These are phyloP conservation scores for Dromaius novaehollandiae DNA, from an alignment of 2,113 vertebrate species.

Conservation along the genomic window DNA sequence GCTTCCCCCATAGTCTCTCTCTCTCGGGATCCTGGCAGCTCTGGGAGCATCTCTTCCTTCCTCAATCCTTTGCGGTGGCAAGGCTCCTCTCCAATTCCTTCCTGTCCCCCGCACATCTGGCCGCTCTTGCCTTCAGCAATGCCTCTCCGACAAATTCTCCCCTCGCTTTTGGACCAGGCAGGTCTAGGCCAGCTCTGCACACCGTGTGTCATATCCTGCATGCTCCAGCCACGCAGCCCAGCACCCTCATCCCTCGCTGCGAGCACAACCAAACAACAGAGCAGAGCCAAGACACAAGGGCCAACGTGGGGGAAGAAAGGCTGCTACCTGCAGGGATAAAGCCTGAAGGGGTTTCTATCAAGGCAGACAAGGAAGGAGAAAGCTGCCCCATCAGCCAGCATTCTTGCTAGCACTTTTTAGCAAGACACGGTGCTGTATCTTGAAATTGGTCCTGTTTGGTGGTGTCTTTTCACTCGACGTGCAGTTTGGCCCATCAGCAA, in stretches of 20 bases:
- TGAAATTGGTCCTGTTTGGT: too few relatives aligned
- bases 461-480: too few relatives aligned
- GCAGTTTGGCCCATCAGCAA: too few relatives aligned
- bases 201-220: too few relatives aligned
- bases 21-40: not conserved
- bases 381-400: too few relatives aligned
- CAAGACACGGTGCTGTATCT: too few relatives aligned
- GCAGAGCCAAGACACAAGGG: not conserved
- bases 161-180: too few relatives aligned
- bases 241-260: not conserved
- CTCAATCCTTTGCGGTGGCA: rapidly evolving
- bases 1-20: not conserved
- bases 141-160: not conserved
- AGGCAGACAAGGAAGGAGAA: too few relatives aligned
- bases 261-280: not conserved
- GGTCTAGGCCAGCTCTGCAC: too few relatives aligned
- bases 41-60: rapidly evolving
- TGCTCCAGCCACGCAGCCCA: too few relatives aligned
- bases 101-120: not conserved
- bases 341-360: not conserved
- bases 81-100: not conserved
- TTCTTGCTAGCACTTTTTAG: too few relatives aligned
- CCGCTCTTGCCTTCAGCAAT: rapidly evolving
- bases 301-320: not conserved
- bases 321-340: not conserved